phyloP scores from a whole-genome alignment of 2,888 invertebrate species.

The Pseudococcus longispinus region DNA sequence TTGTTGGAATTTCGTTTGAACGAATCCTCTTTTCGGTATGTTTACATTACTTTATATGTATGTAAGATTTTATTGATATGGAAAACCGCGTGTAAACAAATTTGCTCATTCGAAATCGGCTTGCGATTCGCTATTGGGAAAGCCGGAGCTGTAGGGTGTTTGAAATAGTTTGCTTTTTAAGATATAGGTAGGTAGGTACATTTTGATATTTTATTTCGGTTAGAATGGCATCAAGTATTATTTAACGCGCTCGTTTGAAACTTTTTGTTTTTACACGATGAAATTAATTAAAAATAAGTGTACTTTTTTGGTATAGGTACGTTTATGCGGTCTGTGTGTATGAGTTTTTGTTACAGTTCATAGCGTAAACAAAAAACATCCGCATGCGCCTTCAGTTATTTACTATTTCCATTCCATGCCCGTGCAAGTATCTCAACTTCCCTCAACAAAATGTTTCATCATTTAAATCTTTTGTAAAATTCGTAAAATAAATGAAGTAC shows the following conservation, averaged over 20 bases:
- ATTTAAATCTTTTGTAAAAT: conserved; percentile 45
- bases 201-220: not conserved
- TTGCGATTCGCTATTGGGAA: not conserved
- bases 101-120: not conserved
- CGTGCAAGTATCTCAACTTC: conserved; percentile 17
- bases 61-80: not conserved
- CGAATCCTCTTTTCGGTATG: not conserved
- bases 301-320: not conserved
- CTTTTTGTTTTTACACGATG: not conserved
- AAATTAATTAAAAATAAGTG: not conserved
- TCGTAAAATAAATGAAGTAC: conserved; percentile 46
- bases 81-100: not conserved
- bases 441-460: conserved; percentile 43
- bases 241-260: not conserved
- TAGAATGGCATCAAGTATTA: not conserved
- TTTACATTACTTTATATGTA: not conserved
- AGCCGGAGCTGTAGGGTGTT: not conserved
- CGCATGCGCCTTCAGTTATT: conserved; percentile 33
- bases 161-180: not conserved
- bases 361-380: conserved; percentile 41
- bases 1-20: not conserved
- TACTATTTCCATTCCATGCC: conserved; percentile 32
- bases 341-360: conserved; percentile 16
- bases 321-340: not conserved
- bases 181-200: too few relatives aligned